Base-by-base conservation (phyloP, 2,888 invertebrate genomes). In the Ormyrus nitidulus region DNA sequence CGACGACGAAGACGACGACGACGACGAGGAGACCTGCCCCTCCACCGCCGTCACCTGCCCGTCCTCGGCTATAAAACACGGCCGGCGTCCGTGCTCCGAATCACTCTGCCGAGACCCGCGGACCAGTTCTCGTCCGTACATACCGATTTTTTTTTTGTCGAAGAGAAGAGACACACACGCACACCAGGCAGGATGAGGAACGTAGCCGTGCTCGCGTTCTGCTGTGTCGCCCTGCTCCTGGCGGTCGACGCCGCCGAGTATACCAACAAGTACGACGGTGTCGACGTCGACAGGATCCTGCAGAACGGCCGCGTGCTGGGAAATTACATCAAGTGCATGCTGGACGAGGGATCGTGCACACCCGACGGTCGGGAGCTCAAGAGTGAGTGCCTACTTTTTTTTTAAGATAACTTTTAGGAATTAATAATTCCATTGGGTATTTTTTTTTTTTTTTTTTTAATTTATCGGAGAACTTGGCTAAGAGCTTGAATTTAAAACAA, bases 291-390 rank as follows among this genome's bases (percentile, higher is more conserved):
- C 79, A 91, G 90, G 79, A 93, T 94, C 83, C 88, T 94, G 62
- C 87, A 88, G 72, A 94, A 93, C 85, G 90, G 91, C 56, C 90
- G 93, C 48, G 91, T 94, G 34, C 90, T 94, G 8, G 91, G 91
- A n/a, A 93, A 92, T 87, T 94, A 94, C 86, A 92, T 94, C 83
- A 92, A 92, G 84, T 94, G 94, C 85, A 87, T 94, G 87, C 90
- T 93, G 90, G 93, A 93, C 6, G 92, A 93, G 84, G 93, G 93
- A 9, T 90, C 92, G 2, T 94, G 94, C 86, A 93, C 93, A 0
- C 87, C 92, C 1, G 93, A 93, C 85, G 93, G 93, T 69, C 91
- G 92, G 61, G 93, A 93, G 88, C 88, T 94, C 51, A 93, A 92
- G 88, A 92, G 94, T 93, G 87, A 93, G 93, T 87, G 66, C 68